These are phyloP conservation scores for Psammodynastes pulverulentus DNA, from an alignment of 2,113 vertebrate genomes.

Conservation along the genomic window DNA sequence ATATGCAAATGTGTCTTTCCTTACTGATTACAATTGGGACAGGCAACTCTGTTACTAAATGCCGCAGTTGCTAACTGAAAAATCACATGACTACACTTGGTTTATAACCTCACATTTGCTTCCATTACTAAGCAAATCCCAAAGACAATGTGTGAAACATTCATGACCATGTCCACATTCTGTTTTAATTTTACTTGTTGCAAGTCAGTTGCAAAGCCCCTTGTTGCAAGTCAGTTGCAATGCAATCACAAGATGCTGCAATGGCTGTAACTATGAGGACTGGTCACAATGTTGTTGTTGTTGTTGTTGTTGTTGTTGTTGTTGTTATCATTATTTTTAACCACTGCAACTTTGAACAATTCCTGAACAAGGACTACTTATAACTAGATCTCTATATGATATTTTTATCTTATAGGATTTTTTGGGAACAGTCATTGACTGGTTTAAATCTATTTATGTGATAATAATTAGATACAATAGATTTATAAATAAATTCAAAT, in stretches of 20 bases:
- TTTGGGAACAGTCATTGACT: too few species aligned
- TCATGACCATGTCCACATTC: background rate
- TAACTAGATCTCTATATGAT: background rate
- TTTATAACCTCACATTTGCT: background rate
- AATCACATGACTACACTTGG: background rate
- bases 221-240: background rate
- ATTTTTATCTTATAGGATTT: too few species aligned
- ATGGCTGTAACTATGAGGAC: background rate
- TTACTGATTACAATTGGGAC: background rate
- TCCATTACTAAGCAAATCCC: background rate
- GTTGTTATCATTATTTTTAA: background rate
- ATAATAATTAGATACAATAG: too few species aligned
- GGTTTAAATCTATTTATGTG: too few species aligned
- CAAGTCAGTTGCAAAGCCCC: background rate
- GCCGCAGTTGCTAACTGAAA: background rate
- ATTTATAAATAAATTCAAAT: too few species aligned
- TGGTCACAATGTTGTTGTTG: background rate
- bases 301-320: background rate
- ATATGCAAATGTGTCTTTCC: background rate
- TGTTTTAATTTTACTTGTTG: background rate
- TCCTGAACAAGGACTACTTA: background rate
- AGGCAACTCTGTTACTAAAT: background rate
- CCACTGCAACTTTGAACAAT: background rate
- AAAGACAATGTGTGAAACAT: background rate
- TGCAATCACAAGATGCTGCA: background rate